phyloP scores from a whole-genome alignment of 2,888 invertebrate genomes.

The Leptopterna dolabrata region DNA sequence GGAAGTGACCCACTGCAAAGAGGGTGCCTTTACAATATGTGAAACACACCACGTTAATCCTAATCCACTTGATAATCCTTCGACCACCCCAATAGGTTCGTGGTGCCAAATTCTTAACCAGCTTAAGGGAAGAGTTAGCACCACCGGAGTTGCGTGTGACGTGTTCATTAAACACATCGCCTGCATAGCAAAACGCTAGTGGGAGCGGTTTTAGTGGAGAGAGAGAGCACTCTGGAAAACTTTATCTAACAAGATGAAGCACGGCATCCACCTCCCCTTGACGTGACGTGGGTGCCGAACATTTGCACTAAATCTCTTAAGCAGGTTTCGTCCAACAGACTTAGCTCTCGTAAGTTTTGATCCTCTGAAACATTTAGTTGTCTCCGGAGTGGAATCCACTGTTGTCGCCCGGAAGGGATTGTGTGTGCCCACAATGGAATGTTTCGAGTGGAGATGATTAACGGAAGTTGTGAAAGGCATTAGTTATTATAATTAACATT shows the following conservation, averaged over 20 bases:
- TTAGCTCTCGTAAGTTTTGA: conserved; percentile 1
- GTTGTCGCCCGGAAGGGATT: too few relatives aligned
- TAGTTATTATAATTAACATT: too few relatives aligned
- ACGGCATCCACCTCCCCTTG: background rate
- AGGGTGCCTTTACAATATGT: background rate
- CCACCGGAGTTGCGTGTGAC: background rate
- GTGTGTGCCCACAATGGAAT: too few relatives aligned
- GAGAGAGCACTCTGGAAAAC: conserved; percentile 14
- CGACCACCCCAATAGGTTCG: background rate
- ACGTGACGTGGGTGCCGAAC: conserved; percentile 8
- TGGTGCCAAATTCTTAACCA: background rate
- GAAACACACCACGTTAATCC: background rate
- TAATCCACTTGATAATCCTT: background rate
- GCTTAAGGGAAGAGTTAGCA: background rate
- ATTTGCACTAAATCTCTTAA: conserved; percentile 15
- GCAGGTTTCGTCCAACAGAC: background rate
- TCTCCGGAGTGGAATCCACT: background rate
- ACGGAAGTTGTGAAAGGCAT: too few relatives aligned
- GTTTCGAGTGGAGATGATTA: too few relatives aligned
- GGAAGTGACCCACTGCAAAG: too few relatives aligned
- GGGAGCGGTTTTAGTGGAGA: conserved; percentile 6
- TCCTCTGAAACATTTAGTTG: background rate
- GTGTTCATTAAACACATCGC: background rate
- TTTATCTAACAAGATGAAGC: conserved; percentile 16
- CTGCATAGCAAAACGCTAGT: background rate